Conservation (phyloP, 2,797 vertebrate species). For the Lindbergichthys nudifrons region DNA sequence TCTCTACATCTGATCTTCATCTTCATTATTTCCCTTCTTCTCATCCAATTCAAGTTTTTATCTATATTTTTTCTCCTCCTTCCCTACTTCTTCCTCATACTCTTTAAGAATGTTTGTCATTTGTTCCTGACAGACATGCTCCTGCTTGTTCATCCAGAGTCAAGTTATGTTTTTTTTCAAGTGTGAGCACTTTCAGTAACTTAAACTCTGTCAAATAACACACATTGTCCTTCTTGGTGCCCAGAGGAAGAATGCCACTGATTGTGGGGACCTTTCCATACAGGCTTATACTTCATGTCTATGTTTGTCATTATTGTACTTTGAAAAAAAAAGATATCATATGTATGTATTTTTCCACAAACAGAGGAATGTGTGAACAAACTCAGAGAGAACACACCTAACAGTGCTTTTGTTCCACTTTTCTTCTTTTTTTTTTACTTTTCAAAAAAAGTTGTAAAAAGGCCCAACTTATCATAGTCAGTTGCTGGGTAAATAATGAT, state of each 20-base stretch:
- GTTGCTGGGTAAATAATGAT: slow-evolving; percentile 63
- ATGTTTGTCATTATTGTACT: slow-evolving; percentile 76
- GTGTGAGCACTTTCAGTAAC: too few relatives aligned
- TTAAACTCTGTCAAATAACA: too few relatives aligned
- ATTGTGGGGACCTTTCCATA: too few relatives aligned
- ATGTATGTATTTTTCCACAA: slow-evolving; percentile 86
- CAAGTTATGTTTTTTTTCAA: background rate
- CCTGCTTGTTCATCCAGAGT: slow-evolving; percentile 15
- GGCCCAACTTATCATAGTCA: slow-evolving; percentile 36
- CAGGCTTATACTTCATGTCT: slow-evolving; percentile 74
- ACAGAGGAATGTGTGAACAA: slow-evolving; percentile 67
- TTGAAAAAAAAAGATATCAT: slow-evolving; percentile 66
- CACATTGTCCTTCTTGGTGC: too few relatives aligned
- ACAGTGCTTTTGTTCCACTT: slow-evolving; percentile 23
- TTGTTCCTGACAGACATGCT: background rate
- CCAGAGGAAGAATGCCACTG: too few relatives aligned
- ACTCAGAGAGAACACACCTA: slow-evolving; percentile 42
- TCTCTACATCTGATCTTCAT: slow-evolving; percentile 9
- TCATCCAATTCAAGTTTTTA: background rate
- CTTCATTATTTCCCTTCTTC: background rate
- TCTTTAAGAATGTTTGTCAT: slow-evolving; percentile 3
- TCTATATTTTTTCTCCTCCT: background rate
- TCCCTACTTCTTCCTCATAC: background rate
- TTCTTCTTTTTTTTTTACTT: slow-evolving; percentile 27
- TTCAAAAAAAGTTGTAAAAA: slow-evolving; percentile 30